These are phyloP conservation scores for Atopsyche davidsoni DNA, from an alignment of 1,140 invertebrate species.

Conservation along the genomic window DNA sequence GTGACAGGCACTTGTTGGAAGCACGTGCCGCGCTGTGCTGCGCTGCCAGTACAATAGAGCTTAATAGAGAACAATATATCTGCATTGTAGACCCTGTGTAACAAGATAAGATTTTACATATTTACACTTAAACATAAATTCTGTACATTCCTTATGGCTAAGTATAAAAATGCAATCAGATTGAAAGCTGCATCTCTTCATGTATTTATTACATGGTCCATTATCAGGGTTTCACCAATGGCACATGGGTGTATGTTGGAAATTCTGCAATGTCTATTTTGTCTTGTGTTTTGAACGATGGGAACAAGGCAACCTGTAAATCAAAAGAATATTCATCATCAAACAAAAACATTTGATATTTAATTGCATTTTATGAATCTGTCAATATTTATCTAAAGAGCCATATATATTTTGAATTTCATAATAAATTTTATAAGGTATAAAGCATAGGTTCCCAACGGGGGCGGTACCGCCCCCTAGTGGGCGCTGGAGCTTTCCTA, in stretches of 20 bases:
- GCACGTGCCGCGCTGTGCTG: too few relatives aligned
- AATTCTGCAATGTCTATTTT: conserved; percentile 59
- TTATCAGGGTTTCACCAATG: conserved; percentile 19
- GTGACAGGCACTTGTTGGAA: too few relatives aligned
- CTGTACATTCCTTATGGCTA: neutral
- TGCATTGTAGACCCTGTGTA: too few relatives aligned
- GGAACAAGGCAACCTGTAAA: conserved; percentile 65
- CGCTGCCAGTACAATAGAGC: too few relatives aligned
- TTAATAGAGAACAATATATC: too few relatives aligned
- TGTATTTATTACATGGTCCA: neutral
- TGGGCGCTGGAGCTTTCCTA: too few relatives aligned
- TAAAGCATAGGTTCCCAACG: too few relatives aligned
- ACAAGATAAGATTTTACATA: too few relatives aligned
- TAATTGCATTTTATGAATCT: neutral
- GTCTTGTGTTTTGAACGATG: conserved; percentile 74
- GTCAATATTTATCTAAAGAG: neutral
- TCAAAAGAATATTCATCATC: conserved; percentile 8
- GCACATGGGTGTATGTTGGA: conserved; percentile 53
- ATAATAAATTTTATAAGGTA: neutral
- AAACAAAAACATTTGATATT: neutral
- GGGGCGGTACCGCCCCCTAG: too few relatives aligned
- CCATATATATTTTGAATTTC: neutral
- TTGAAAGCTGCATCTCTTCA: too few relatives aligned
- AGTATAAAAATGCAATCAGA: conserved; percentile 1
- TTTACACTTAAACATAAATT: neutral